Base-by-base conservation (phyloP, 2,888 invertebrate species). In the Dromius quadrimaculatus region DNA sequence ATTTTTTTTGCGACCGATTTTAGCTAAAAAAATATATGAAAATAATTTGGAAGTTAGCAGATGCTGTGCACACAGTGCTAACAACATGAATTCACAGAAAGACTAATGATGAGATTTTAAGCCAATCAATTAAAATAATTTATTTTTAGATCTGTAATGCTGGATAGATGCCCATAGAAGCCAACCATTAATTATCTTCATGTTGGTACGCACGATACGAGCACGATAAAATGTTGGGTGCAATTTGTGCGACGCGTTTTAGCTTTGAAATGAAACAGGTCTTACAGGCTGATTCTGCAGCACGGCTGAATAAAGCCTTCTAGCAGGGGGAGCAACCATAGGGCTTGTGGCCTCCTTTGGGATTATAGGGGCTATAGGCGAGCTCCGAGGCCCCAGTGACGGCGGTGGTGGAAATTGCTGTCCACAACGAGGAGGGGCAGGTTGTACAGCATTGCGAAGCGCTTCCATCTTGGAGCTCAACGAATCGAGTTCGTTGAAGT, bases 231-330 rank as follows among this genome's bases (percentile, higher is more conserved):
- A n/a, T n/a, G n/a, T n/a, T n/a, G n/a, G n/a, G n/a, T n/a, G n/a
- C n/a, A n/a, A n/a, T n/a, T 34, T n/a, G 34, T 9, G n/a, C 8
- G 34, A n/a, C 8, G 34, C n/a, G 34, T 34, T 34, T 34, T 34
- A n/a, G 66, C 68, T 20, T 65, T 71, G 17, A 28, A 36, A 41
- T 38, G 32, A 22, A 74, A 71, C 9, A n/a, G 72, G 64, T 32
- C 47, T 47, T 45, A 22, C 19, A 3, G 38, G 61, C 6, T 76
- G 22, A n/a, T 82, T 82, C 75, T 82, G 83, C 3, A 83, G 76
- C 2, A 83, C 83, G 17, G 81, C 82, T 2, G 83, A 82, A 71
- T 83, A 83, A 2, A 81, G 71, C 68, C 81, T 74, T 47, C 77
- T 74, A 38, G 68, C 59, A 66, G 73, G 73, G 20, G 62, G 70